Conservation (phyloP, 2,797 vertebrate species). For the Ficedula albicollis region DNA sequence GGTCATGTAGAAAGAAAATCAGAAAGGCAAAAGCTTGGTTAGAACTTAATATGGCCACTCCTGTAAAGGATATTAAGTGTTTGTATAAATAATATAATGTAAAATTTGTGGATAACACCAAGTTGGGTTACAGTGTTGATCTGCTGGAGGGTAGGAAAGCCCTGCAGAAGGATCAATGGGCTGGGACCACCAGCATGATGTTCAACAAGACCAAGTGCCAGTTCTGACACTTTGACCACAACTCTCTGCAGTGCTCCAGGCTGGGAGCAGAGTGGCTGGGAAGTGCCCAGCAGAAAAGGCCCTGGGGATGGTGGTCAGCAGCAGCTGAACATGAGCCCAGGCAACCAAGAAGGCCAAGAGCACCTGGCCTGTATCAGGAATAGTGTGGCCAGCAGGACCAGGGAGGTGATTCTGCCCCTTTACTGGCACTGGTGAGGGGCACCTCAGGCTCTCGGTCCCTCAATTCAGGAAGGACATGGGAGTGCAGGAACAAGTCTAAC, state of each 20-base stretch:
- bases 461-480: accelerated
- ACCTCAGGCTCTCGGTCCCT: neutral
- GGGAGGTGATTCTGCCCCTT: neutral
- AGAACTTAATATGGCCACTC: neutral
- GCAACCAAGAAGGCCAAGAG: neutral
- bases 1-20: neutral
- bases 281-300: neutral
- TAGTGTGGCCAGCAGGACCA: neutral
- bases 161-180: neutral
- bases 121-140: neutral
- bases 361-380: neutral
- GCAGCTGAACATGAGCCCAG: neutral
- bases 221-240: neutral
- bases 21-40: neutral
- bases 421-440: neutral
- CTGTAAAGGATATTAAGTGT: neutral
- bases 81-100: neutral
- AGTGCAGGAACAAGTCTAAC: neutral
- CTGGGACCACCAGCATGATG: neutral
- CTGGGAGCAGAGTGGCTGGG: neutral
- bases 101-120: neutral
- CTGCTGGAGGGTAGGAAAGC: neutral
- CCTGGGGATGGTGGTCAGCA: neutral
- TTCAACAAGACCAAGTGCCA: neutral
- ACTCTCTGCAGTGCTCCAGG: neutral